Base-by-base conservation (phyloP, 2,888 invertebrate species). In the Pteria penguin region DNA sequence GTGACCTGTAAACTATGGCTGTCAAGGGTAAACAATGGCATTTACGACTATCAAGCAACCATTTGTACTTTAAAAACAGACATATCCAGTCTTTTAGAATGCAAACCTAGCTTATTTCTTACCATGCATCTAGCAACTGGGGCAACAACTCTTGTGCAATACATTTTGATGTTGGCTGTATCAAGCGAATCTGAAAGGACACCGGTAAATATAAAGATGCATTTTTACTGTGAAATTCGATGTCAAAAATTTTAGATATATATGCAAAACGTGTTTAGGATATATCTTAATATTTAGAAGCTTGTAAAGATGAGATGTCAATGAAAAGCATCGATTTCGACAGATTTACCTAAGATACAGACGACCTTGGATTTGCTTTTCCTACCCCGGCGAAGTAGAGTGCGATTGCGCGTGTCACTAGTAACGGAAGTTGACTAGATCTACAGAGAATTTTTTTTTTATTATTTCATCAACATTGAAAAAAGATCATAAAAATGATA, bases 71-170 rank as follows among this genome's bases (percentile, higher is more conserved):
- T n/a, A n/a, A n/a, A n/a, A n/a, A n/a, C n/a, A n/a, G n/a, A n/a
- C n/a, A n/a, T n/a, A n/a, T n/a, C n/a, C n/a, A n/a, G n/a, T n/a
- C n/a, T n/a, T n/a, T n/a, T n/a, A n/a, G n/a, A n/a, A n/a, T n/a
- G n/a, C n/a, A n/a, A n/a, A n/a, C n/a, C n/a, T n/a, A n/a, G n/a
- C n/a, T n/a, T n/a, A n/a, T 36, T 22, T 87, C 88, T 82, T 80
- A 90, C 90, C 85, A 89, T 68, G 79, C 86, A 88, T 78, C 90
- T 86, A 24, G 86, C 83, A 62, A 86, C 80, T 58, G 89, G 87
- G 61, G 86, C 82, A 72, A 83, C 82, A 72, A 87, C 80, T 86
- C 87, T 86, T 81, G 87, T 78, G 82, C 88, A 88, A 78, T 86
- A 88, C 89, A 90, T 89, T 67, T 78, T 89, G 76, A 33, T 67